Evolutionary conservation across 2,113 vertebrate species (phyloP), one percentile per base, ranked within the genome.

Genomic region (Cardinalis cardinalis): DNA sequence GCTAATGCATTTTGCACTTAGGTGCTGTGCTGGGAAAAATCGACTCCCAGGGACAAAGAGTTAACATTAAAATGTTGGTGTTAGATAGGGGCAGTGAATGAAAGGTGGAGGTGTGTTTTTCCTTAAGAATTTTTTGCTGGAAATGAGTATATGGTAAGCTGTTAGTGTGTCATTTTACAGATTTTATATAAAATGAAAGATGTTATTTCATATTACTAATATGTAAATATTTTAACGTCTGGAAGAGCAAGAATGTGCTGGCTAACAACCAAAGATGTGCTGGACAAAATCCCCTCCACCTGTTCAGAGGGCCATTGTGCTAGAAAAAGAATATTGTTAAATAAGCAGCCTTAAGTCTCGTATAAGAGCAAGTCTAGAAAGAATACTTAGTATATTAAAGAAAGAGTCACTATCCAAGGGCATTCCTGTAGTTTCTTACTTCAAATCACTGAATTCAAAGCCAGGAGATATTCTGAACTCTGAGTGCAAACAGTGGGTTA

Each of bases 181-280:
- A 6, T 89, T 74, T 46, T 76, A 46, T 23, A 5, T 29, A 66
- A 81, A 89, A 43, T 59, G 14, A 85, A 87, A 89, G 8, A 73
- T 87, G 48, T 28, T 83, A 41, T 76, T 94, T 90, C 84, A 18
- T 83, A 63, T 36, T 68, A 88, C 29, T 80, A 92, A 60, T 77
- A 87, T 46, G 36, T 87, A 93, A 93, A 95, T 95, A 92, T 93
- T 94, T 95, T 93, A 71, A 66, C 0, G 44, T 95, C 88, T 95
- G 92, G 78, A 94, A 87, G 81, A 95, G 64, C 81, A 95, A 95
- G 88, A 95, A 95, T 95, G 77, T 93, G 51, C 81, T 95, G 94
- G 91, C 70, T 89, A 83, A 71, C 19, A 66, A 91, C 89, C 88
- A 92, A 81, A 88, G 95, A 94, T 94, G 88, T 94, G 90, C 90